Evolutionary conservation across 2,113 vertebrate genomes (phyloP).

Genomic region (Suricata suricatta): DNA sequence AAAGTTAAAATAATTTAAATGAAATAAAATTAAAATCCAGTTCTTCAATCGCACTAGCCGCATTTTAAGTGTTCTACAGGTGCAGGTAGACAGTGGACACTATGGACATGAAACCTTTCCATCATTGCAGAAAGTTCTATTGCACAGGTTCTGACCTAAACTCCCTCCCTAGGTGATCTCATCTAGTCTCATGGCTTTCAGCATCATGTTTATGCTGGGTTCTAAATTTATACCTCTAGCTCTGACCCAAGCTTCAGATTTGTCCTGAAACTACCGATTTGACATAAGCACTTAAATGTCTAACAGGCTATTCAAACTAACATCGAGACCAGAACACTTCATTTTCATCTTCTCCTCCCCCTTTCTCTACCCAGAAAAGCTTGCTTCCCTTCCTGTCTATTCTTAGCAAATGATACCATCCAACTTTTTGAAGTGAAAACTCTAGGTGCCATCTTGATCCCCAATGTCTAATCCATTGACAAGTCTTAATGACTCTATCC

Average conservation of each 20-base stretch:
- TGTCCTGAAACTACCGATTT: background rate
- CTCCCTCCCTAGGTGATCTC: background rate
- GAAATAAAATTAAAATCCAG: slow-evolving; percentile 7
- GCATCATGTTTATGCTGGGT: background rate
- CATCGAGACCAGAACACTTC: background rate
- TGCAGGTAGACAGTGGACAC: background rate
- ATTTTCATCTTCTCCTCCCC: background rate
- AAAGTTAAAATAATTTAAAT: background rate
- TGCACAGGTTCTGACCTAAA: background rate
- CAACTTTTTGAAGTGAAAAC: slow-evolving; percentile 11
- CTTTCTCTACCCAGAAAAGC: background rate
- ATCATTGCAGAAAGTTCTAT: background rate
- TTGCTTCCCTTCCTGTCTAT: background rate
- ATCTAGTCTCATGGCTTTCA: background rate
- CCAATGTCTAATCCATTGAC: background rate
- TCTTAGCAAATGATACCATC: background rate
- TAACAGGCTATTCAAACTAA: background rate
- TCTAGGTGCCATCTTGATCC: background rate
- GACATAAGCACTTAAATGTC: background rate
- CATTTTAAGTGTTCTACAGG: background rate
- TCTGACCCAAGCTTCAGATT: background rate
- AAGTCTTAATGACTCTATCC: background rate
- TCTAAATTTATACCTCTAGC: background rate
- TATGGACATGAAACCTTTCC: background rate
- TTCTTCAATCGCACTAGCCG: background rate